Evolutionary conservation across 2,888 invertebrate genomes (phyloP), one percentile per base, ranked within the genome.

Genomic region (Rhagonycha fulva): DNA sequence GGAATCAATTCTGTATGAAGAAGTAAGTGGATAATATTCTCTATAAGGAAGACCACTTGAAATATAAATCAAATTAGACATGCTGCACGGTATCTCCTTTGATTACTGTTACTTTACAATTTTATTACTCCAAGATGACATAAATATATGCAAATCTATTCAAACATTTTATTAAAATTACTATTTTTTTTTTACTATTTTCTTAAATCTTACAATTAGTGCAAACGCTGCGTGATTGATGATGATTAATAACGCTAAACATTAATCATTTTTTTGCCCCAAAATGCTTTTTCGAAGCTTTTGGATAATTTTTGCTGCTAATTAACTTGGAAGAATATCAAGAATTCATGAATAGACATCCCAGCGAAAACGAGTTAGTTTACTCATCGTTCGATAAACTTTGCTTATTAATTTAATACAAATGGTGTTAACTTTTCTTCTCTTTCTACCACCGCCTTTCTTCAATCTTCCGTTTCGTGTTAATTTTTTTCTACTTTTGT

Each of bases 31-130:
- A 68, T 66, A 66, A 71, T 75, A 60, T 68, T 67, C 74, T 68
- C 23, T 75, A 75, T 75, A 75, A 61, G 75, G 75, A 10, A 30
- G 24, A 71, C 26, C 61, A 70, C 66, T 78, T 74, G 74, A 68
- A 67, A 71, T 73, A 80, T 80, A 80, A 80, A 80, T 80, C 80
- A 80, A 78, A 80, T 80, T 76, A 76, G 74, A 77, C 80, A 72
- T 67, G 71, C 30, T 71, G 32, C 67, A 32, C 62, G 63, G 70
- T 70, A 71, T 67, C 70, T 61, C 47, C 71, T 32, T 71, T 71
- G 47, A 74, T 74, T 70, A 70, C 68, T 70, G 70, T 74, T 47
- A 47, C 47, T 47, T 47, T 47, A 47, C 47, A 47, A 47, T 47
- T 47, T 47, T 47, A 47, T 47, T 47, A 47, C 47, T 47, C 47